Evolutionary conservation across 2,797 vertebrate species (phyloP).

Genomic region (Aratinga solstitialis): DNA sequence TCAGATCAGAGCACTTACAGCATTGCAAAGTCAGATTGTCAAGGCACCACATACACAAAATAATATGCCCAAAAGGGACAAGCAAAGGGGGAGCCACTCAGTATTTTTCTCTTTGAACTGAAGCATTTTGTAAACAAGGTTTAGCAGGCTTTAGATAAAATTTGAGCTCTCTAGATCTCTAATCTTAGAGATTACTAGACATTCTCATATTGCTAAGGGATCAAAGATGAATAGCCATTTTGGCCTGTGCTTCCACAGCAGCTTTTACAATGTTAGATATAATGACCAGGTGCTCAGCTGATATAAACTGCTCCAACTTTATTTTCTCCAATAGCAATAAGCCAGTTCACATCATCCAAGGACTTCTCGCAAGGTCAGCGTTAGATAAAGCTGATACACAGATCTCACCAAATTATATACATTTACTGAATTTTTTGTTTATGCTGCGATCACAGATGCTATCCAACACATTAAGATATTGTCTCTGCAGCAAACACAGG

Average conservation of each 20-base stretch:
- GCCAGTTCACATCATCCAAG: background rate
- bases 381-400: background rate
- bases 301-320: conserved; percentile 20
- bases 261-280: background rate
- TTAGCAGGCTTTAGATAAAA: background rate
- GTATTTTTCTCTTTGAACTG: background rate
- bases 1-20: background rate
- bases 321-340: background rate
- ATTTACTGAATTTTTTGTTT: background rate
- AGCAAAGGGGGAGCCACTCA: background rate
- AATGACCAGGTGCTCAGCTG: conserved; percentile 39
- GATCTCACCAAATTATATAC: background rate
- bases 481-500: background rate
- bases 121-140: background rate
- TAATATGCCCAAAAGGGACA: background rate
- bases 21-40: rapidly evolving
- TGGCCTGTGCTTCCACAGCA: background rate
- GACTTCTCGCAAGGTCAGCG: background rate
- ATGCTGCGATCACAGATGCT: background rate
- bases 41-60: rapidly evolving
- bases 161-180: background rate
- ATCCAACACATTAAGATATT: background rate
- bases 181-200: background rate
- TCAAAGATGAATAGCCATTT: conserved; percentile 7
- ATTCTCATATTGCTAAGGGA: background rate